Evolutionary conservation across 2,888 invertebrate species (phyloP), one percentile per base, ranked within the genome.

Genomic region (Drosophila birchii): DNA sequence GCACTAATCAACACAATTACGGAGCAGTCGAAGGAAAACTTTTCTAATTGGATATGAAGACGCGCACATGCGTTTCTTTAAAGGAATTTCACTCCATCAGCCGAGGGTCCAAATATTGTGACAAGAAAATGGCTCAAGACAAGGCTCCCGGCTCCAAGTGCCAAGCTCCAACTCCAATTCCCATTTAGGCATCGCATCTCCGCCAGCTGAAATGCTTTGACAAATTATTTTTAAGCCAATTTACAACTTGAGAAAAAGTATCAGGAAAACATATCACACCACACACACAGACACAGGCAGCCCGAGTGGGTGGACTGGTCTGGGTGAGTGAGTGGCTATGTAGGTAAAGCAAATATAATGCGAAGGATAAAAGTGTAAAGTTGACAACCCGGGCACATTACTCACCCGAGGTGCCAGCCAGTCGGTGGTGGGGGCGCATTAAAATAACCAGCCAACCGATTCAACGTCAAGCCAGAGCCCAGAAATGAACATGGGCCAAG

Each of bases 171-270:
- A 41, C 59, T 75, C 57, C 67, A 43, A 73, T 57, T 66, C 23
- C 71, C 56, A 43, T 69, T 55, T 63, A 51, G 68, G 64, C 80
- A 72, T 69, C 55, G 39, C 63, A 34, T 34, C 69, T 26, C 70
- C 58, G 38, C 39, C 45, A 26, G 79, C 82, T 87, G 86, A 86
- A 84, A 87, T 80, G 89, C 89, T 90, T 87, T 88, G 88, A 90
- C 90, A 88, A 88, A 88, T 88, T 88, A 90, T 90, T 87, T 90
- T 89, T 86, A 90, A 90, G 88, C 88, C 89, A 88, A 90, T 88
- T 88, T 90, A 90, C 90, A 88, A 90, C 83, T 90, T 87, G 86
- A 79, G 90, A 81, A 86, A 82, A 89, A 85, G 81, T 86, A 86
- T 79, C 89, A 83, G 78, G 82, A 78, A 87, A 89, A 87, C 88